Percentiles rank a stretch among this genome's conserved stretches.
These are phyloP conservation scores for Drosophila eohydei DNA, from an alignment of 2,888 invertebrate genomes.

Conservation along the genomic window DNA sequence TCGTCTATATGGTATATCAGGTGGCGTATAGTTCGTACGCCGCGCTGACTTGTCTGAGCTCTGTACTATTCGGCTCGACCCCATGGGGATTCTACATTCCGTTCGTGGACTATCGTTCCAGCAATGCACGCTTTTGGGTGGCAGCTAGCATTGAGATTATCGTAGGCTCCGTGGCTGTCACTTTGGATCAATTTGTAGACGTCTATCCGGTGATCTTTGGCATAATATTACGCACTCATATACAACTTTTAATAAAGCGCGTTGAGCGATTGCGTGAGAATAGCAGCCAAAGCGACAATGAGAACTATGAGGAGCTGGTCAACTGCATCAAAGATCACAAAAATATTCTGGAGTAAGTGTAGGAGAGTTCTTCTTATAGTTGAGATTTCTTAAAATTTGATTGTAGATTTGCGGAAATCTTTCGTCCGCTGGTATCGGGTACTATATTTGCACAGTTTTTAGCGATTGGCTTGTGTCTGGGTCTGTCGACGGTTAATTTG, in stretches of 20 bases:
- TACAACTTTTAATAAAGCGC: constrained; percentile 27
- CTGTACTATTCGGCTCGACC: constrained; percentile 21
- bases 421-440: constrained; percentile 40
- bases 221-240: constrained; percentile 30
- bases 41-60: constrained; percentile 27
- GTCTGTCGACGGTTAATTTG: constrained; percentile 44
- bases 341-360: constrained; percentile 39
- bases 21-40: constrained; percentile 16
- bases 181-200: constrained; percentile 28
- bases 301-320: constrained; percentile 29
- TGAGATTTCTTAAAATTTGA: neutral
- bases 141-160: constrained; percentile 18
- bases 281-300: neutral
- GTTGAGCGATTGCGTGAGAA: constrained; percentile 29
- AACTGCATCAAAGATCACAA: constrained; percentile 51
- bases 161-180: neutral
- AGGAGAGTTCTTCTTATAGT: neutral
- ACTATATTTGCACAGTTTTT: constrained; percentile 56
- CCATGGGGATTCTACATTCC: constrained; percentile 53
- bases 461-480: constrained; percentile 47
- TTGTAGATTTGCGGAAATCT: constrained; percentile 34
- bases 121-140: constrained; percentile 24
- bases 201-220: constrained; percentile 34
- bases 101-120: constrained; percentile 28
- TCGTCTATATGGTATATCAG: constrained; percentile 32